Conservation (phyloP, 2,113 vertebrate genomes). For the Callorhinus ursinus region DNA sequence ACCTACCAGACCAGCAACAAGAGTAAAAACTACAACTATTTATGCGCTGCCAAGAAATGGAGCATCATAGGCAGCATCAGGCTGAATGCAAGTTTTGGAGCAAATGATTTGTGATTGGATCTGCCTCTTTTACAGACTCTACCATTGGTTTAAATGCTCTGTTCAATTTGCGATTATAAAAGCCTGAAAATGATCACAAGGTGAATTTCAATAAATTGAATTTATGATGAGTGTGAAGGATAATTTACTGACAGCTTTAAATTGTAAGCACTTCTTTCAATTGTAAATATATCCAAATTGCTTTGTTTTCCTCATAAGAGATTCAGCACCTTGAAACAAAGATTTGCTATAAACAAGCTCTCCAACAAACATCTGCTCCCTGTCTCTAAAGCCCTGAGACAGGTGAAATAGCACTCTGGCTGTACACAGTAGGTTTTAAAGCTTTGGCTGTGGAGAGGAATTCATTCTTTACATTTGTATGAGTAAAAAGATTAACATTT, state of each 20-base stretch:
- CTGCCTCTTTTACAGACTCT: neutral
- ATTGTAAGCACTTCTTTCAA: constrained; percentile 42
- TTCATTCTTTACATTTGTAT: neutral
- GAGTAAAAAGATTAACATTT: neutral
- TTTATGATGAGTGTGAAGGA: constrained; percentile 19
- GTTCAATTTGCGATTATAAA: neutral
- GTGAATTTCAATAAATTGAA: constrained; percentile 54
- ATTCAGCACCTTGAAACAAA: constrained; percentile 52
- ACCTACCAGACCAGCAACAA: neutral
- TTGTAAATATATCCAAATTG: constrained; percentile 50
- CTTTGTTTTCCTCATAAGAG: constrained; percentile 61
- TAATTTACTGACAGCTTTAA: constrained; percentile 52
- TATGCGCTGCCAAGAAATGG: neutral
- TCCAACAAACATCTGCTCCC: constrained; percentile 56
- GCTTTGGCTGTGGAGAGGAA: neutral
- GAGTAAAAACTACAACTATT: neutral
- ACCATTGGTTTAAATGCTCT: neutral
- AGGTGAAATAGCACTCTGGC: neutral
- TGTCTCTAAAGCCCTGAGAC: neutral
- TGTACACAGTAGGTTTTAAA: neutral
- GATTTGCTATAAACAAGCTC: constrained; percentile 22
- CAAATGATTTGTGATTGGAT: neutral
- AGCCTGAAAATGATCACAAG: neutral
- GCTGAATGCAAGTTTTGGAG: constrained; percentile 45
- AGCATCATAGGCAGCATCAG: neutral